phyloP scores from a whole-genome alignment of 2,113 vertebrate species.

The Lota lota region DNA sequence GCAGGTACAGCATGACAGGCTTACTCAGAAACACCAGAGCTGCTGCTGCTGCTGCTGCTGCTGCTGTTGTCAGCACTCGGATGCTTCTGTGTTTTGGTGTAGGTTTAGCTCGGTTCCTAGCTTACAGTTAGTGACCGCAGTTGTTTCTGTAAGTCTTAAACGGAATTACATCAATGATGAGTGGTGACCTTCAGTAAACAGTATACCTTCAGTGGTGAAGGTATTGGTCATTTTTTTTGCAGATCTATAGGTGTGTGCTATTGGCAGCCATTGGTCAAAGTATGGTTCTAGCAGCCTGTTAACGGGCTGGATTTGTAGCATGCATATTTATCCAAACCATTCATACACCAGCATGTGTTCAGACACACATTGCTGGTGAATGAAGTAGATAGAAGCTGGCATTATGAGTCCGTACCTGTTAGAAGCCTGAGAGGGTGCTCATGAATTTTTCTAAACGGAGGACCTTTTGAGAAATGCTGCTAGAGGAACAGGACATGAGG shows the following conservation, averaged over 20 bases:
- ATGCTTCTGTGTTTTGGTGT: no score
- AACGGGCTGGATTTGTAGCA: not conserved
- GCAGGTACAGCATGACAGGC: slow-evolving; percentile 53
- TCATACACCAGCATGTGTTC: slow-evolving; percentile 27
- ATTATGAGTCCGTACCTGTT: slow-evolving; percentile 37
- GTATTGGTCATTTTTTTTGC: no score
- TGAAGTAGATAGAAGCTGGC: slow-evolving; percentile 32
- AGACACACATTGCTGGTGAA: slow-evolving; percentile 12
- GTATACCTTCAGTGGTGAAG: no score
- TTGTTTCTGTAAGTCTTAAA: no score
- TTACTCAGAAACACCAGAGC: not conserved
- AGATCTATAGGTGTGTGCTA: not conserved
- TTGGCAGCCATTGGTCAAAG: not conserved
- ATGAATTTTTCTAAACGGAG: slow-evolving; percentile 15
- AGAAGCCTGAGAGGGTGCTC: slow-evolving; percentile 25
- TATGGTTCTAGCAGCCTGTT: not conserved
- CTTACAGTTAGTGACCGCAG: no score
- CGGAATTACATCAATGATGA: not conserved
- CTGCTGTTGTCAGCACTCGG: no score
- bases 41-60: not conserved
- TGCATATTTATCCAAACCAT: slow-evolving; percentile 24
- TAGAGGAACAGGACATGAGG: slow-evolving; percentile 3
- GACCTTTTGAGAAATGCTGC: slow-evolving; percentile 19
- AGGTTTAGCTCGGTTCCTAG: no score
- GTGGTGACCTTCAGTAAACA: not conserved